Evolutionary conservation across 2,888 invertebrate species (phyloP).

Genomic region (Hirtodrosophila confusa): DNA sequence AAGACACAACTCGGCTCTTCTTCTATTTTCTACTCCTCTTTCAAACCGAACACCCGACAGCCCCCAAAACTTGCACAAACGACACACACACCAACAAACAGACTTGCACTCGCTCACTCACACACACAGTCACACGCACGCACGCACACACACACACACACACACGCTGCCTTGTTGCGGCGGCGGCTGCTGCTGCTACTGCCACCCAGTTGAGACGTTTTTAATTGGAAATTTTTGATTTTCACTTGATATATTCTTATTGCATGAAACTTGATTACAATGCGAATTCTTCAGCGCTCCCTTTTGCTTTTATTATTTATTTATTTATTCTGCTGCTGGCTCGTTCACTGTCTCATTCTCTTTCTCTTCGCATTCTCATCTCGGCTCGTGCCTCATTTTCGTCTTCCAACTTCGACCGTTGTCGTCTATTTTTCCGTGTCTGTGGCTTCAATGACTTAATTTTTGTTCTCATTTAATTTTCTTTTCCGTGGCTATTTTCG

Average conservation of each 20-base stretch:
- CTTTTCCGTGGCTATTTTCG: conserved; percentile 66
- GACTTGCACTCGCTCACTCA: conserved; percentile 41
- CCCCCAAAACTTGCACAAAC: conserved; percentile 55
- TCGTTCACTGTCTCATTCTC: conserved; percentile 37
- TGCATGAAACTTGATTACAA: conserved; percentile 55
- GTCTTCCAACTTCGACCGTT: conserved; percentile 51
- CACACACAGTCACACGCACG: conserved; percentile 42
- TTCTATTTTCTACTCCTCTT: conserved; percentile 57
- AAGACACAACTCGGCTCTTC: conserved; percentile 70
- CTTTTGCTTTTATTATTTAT: conserved; percentile 32
- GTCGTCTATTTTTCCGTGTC: conserved; percentile 55
- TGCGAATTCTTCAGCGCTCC: conserved; percentile 26
- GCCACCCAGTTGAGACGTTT: conserved; percentile 68
- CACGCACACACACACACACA: conserved; percentile 37
- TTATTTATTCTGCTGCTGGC: conserved; percentile 48
- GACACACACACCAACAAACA: conserved; percentile 43
- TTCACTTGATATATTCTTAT: conserved; percentile 66
- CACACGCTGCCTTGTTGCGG: conserved; percentile 50
- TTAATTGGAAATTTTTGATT: conserved; percentile 73
- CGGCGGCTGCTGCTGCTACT: conserved; percentile 51
- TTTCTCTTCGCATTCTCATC: conserved; percentile 48
- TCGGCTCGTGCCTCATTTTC: conserved; percentile 66
- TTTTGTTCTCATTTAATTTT: conserved; percentile 66
- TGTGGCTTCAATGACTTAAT: conserved; percentile 75
- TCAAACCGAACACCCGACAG: conserved; percentile 55